Base-by-base conservation (phyloP, 2,797 vertebrate species). In the Tachyglossus aculeatus region DNA sequence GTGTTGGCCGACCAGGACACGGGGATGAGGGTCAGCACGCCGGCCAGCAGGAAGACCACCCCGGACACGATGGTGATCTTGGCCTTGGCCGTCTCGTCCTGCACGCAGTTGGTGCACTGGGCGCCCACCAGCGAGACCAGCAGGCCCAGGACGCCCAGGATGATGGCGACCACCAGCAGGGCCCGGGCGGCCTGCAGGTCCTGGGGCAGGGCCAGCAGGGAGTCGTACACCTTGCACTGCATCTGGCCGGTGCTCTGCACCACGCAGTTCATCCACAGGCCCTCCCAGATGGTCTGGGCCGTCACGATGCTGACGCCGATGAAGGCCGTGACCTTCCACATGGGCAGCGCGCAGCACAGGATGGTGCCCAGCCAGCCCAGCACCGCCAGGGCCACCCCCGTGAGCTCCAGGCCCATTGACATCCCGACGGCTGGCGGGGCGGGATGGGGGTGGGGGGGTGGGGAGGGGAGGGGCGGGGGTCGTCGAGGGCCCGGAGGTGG, bases 1-100 rank as follows among this genome's bases (percentile, higher is more conserved):
- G 94, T 95, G 90, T 98, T 96, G 82, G 97, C 97, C 0, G 96
- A 94, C 97, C 97, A 98, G 80, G 92, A 97, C 53, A 96, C 95
- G 0, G 97, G 97, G 52, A 98, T 95, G 54, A 98, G 93, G 74
- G 92, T 94, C 95, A 98, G 94, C 81, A 98, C 4, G 3, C 95
- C 95, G 0, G 96, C 86, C 36, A 97, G 79, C 14, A 98, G 92
- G 91, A 97, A 98, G 76, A 97, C 84, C 34, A 96, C 92, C 0
- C 97, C 97, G 0, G 95, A 93, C 59, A 95, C 80, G 40, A 98
- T 98, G 91, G 96, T 96, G 87, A 98, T 93, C 86, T 96, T 97
- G 77, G 97, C 92, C 69, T 99, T 99, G 80, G 95, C 88, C 1
- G 92, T 87, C 62, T 98, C 96, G 0, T 98, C 96, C 25, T 98